These are phyloP conservation scores for Notiomystis cincta DNA, from an alignment of 2,113 vertebrate genomes.

Conservation along the genomic window DNA sequence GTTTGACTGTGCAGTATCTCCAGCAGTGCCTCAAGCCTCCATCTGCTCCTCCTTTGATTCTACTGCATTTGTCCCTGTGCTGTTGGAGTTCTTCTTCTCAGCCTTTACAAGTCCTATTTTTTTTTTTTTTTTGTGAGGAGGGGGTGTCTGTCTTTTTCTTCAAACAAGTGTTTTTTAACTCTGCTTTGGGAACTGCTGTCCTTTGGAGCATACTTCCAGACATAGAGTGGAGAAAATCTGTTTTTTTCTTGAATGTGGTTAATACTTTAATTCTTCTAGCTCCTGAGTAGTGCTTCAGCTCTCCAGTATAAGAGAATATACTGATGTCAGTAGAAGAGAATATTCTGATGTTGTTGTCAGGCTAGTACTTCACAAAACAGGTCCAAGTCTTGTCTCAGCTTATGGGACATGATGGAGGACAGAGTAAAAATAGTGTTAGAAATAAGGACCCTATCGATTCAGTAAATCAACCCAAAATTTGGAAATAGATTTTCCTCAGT, in stretches of 20 bases:
- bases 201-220: neutral
- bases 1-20: neutral
- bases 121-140: neutral
- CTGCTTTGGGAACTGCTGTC: neutral
- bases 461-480: neutral
- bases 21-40: neutral
- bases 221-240: fast-evolving
- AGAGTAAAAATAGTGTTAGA: neutral
- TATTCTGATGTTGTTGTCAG: neutral
- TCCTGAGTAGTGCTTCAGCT: neutral
- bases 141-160: neutral
- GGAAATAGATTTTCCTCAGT: neutral
- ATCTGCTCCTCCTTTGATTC: neutral
- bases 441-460: neutral
- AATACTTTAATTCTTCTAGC: neutral
- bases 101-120: neutral
- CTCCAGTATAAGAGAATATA: neutral
- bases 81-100: neutral
- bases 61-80: neutral
- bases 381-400: neutral
- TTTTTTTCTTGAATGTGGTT: neutral
- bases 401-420: neutral
- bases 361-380: neutral
- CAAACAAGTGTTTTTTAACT: neutral
- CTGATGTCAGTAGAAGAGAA: neutral